These are phyloP conservation scores for Magallana ariakensis DNA, from an alignment of 1,140 invertebrate species.

Conservation along the genomic window DNA sequence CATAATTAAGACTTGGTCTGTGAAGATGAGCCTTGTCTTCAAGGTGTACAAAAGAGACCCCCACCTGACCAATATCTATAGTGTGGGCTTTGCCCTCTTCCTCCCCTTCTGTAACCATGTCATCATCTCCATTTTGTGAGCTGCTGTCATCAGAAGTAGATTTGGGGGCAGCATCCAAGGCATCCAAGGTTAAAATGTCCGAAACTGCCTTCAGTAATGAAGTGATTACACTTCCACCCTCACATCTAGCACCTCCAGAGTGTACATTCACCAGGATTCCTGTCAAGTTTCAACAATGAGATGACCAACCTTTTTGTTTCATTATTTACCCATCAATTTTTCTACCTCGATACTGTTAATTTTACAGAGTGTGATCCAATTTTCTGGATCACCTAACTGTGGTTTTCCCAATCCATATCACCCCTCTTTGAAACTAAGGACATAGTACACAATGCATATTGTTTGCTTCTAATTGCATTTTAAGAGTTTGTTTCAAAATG, in stretches of 20 bases:
- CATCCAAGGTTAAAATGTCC: slow-evolving; percentile 49
- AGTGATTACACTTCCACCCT: slow-evolving; percentile 47
- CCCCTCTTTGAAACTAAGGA: too few species aligned
- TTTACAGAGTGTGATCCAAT: too few species aligned
- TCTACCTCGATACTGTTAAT: too few species aligned
- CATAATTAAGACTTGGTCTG: too few species aligned
- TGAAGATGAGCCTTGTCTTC: too few species aligned
- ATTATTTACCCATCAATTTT: too few species aligned
- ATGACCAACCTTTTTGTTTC: neutral
- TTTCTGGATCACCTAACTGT: too few species aligned
- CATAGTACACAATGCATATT: too few species aligned
- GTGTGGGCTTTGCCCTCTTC: neutral
- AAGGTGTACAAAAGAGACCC: too few species aligned
- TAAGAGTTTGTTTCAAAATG: too few species aligned
- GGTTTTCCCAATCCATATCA: too few species aligned
- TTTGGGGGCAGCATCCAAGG: slow-evolving; percentile 24
- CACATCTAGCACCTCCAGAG: slow-evolving; percentile 36
- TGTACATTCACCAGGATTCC: slow-evolving; percentile 60
- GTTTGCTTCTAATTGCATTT: too few species aligned
- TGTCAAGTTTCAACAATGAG: slow-evolving; percentile 35
- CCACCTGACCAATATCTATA: neutral
- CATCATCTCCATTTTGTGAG: neutral
- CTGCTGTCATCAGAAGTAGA: neutral
- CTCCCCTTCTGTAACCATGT: neutral
- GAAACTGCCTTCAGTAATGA: slow-evolving; percentile 59